Percentiles rank a stretch among this genome's conserved stretches.
These are phyloP conservation scores for Stenodera caucasica DNA, from an alignment of 2,888 invertebrate species.

Conservation along the genomic window DNA sequence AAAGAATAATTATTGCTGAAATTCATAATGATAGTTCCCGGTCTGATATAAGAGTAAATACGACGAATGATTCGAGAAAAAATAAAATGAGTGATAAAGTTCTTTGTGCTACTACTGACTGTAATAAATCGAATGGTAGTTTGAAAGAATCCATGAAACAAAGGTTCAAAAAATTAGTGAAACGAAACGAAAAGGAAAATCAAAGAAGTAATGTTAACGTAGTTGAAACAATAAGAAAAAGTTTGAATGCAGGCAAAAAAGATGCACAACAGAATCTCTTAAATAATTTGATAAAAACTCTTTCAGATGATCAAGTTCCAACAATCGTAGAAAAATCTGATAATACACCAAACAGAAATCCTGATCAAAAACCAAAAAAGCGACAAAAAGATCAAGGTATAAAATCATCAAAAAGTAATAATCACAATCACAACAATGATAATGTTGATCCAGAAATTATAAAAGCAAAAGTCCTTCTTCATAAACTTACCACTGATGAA, in stretches of 20 bases:
- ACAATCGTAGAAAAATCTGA: constrained; percentile 29
- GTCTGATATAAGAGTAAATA: background rate
- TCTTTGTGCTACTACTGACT: background rate
- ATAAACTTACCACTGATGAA: constrained; percentile 17
- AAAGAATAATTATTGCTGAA: background rate
- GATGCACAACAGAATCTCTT: background rate
- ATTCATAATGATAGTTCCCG: background rate
- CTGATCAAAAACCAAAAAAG: background rate
- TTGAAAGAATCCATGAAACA: background rate
- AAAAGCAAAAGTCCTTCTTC: constrained; percentile 21
- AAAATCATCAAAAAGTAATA: background rate
- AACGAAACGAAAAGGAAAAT: background rate
- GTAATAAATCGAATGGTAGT: background rate
- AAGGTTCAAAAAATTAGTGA: background rate
- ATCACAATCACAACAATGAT: background rate
- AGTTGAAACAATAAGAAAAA: constrained; percentile 14
- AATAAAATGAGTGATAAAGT: background rate
- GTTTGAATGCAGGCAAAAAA: background rate
- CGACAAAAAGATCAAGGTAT: background rate
- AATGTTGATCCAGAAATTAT: background rate
- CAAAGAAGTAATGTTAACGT: constrained; percentile 11
- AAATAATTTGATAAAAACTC: constrained; percentile 12
- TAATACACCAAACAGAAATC: background rate
- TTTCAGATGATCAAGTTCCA: constrained; percentile 28
- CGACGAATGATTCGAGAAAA: background rate